Base-by-base conservation (phyloP, 1,140 invertebrate species). In the Lordiphosa collinella region DNA sequence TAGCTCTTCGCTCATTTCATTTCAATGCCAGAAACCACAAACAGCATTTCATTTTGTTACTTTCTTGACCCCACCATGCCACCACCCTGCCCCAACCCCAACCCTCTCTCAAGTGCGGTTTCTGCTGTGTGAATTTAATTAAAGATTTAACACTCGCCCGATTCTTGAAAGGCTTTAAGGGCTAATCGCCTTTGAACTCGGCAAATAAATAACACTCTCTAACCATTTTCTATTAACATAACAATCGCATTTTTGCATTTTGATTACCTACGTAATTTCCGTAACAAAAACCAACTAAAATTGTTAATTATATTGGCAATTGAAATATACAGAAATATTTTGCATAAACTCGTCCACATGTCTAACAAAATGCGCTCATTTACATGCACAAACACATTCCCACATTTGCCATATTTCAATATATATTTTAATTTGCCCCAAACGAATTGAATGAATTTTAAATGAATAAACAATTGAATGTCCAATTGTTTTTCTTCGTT, bases 1-100 rank as follows among this genome's bases (percentile, higher is more conserved):
- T 50, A 22, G 25, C 36, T 40, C 8, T 53, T 53, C 63, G 57
- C 49, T 80, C 59, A 62, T 65, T 73, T 74, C 58, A 75, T 80
- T 80, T 84, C 78, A 84, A 82, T 82, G 78, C 66, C 78, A 69
- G 35, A 65, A 29, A 60, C 76, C 76, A 38, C 76, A 80, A 71
- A 80, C 72, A 70, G 67, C 76, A 84, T 80, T 80, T 63, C 71
- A 75, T 80, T 82, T 66, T 53, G 62, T 69, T 73, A 79, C 65
- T 80, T 75, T 82, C 78, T 82, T 64, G 56, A 53, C 56, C 54
- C 43, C 34, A 2, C n/a, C n/a, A n/a, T n/a, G n/a, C n/a, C n/a
- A n/a, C n/a, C 31, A 47, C 11, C 47, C 6, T 14, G 7, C 43
- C 4, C 14, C 25, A 4, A 8, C 22, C 4, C 13, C 0, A 5